Evolutionary conservation across 1,140 invertebrate genomes (phyloP).

Genomic region (Littorina saxatilis): DNA sequence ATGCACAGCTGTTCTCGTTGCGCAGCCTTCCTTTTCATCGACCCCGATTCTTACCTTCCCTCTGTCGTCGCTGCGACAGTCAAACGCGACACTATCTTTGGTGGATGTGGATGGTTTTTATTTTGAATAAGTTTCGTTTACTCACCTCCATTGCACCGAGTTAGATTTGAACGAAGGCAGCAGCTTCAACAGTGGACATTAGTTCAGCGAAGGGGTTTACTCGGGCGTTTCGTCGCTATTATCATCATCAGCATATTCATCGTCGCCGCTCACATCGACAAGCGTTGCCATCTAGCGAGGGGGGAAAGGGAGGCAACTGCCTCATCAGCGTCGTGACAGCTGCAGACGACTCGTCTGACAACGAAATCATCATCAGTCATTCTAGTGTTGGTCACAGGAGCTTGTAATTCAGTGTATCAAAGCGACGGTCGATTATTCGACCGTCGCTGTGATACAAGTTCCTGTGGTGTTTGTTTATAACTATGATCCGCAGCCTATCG

Average conservation of each 20-base stretch:
- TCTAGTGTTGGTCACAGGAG: no score
- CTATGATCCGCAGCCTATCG: no score
- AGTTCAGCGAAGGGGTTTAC: not conserved
- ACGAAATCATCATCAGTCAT: no score
- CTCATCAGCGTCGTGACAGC: not conserved
- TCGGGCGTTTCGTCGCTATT: slow-evolving; percentile 11
- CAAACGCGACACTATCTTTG: not conserved
- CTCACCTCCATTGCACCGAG: slow-evolving; percentile 4
- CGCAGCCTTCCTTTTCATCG: slow-evolving; percentile 16
- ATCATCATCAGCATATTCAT: slow-evolving; percentile 39
- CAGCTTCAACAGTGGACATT: not conserved
- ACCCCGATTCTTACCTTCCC: slow-evolving; percentile 28
- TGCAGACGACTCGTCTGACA: no score
- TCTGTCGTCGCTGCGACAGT: slow-evolving; percentile 32
- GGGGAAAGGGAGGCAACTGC: slow-evolving; percentile 30
- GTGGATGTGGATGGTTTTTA: not conserved
- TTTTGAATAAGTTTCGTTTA: not conserved
- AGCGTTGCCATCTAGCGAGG: slow-evolving; percentile 38
- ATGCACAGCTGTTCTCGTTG: not conserved
- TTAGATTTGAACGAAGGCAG: not conserved
- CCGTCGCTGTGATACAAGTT: no score
- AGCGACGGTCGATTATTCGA: no score
- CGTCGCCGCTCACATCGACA: slow-evolving; percentile 33
- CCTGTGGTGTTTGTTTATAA: no score
- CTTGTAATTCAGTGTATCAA: no score